Evolutionary conservation across 2,888 invertebrate species (phyloP).

Genomic region (Drosophila nigricruria): DNA sequence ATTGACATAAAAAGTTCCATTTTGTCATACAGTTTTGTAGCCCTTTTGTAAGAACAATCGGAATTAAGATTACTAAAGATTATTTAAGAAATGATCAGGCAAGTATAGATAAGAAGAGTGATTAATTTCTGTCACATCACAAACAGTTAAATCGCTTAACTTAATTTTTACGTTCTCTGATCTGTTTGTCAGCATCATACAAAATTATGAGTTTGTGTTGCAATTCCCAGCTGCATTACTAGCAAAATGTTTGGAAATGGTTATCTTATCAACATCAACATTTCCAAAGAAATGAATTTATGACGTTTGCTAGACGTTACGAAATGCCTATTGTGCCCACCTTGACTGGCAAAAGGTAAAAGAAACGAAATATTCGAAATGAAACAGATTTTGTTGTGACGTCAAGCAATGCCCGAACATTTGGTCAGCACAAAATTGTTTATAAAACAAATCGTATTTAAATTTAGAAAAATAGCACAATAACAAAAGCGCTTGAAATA

Average conservation of each 20-base stretch:
- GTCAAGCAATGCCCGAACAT: slow-evolving; percentile 48
- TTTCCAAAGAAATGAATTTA: slow-evolving; percentile 1
- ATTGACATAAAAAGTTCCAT: neutral
- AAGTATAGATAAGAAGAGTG: neutral
- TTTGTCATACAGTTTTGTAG: neutral
- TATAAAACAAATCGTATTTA: slow-evolving; percentile 58
- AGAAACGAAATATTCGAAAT: slow-evolving; percentile 13
- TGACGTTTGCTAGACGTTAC: slow-evolving; percentile 24
- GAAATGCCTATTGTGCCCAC: slow-evolving; percentile 19
- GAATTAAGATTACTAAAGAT: too few species aligned
- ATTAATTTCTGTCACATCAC: neutral
- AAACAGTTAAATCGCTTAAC: neutral
- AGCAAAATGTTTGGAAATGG: neutral
- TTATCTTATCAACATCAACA: slow-evolving; percentile 39
- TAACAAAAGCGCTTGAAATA: slow-evolving; percentile 33
- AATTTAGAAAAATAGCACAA: slow-evolving; percentile 57
- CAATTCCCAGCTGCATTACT: slow-evolving; percentile 23
- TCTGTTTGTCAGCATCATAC: slow-evolving; percentile 1
- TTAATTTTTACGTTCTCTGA: neutral
- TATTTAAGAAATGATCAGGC: neutral
- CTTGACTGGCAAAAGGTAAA: slow-evolving; percentile 28
- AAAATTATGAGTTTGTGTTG: slow-evolving; percentile 4
- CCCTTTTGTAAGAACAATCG: neutral
- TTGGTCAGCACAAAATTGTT: slow-evolving; percentile 52
- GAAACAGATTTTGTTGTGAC: slow-evolving; percentile 52